Evolutionary conservation across 2,888 invertebrate species (phyloP).

Genomic region (Drosophila anomelani): DNA sequence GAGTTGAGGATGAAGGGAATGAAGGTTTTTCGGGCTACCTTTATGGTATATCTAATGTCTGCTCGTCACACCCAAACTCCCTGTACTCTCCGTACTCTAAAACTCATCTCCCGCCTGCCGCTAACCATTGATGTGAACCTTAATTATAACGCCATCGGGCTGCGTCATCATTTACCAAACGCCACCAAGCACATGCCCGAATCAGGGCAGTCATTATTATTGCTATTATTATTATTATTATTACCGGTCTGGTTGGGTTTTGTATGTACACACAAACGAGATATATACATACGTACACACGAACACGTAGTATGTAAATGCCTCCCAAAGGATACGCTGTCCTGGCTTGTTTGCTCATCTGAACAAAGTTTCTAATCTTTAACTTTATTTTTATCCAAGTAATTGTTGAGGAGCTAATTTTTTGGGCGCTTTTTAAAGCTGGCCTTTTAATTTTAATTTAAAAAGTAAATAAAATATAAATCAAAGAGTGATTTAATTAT

Average conservation of each 20-base stretch:
- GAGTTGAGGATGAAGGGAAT: conserved; percentile 21
- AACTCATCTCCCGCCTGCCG: conserved; percentile 39
- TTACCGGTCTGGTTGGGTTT: conserved; percentile 18
- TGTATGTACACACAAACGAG: neutral
- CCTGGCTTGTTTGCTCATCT: neutral
- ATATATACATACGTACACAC: neutral
- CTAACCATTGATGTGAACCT: conserved; percentile 60
- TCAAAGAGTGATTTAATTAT: neutral
- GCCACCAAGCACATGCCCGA: conserved; percentile 41
- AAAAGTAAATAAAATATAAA: neutral
- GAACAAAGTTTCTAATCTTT: neutral
- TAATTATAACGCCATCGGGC: conserved; percentile 74
- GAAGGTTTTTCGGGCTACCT: conserved; percentile 17
- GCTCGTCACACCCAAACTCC: conserved; percentile 20
- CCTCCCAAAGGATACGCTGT: conserved; percentile 3
- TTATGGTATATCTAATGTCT: conserved; percentile 52
- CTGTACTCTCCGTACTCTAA: neutral
- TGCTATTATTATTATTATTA: conserved; percentile 30
- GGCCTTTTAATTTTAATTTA: no score
- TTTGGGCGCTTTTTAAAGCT: neutral
- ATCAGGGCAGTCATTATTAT: conserved; percentile 56
- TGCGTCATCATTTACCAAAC: conserved; percentile 66
- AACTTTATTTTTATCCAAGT: neutral
- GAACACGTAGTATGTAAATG: conserved; percentile 3
- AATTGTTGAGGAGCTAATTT: neutral